phyloP scores from a whole-genome alignment of 2,888 invertebrate species.

The Tupiocoris notatus region DNA sequence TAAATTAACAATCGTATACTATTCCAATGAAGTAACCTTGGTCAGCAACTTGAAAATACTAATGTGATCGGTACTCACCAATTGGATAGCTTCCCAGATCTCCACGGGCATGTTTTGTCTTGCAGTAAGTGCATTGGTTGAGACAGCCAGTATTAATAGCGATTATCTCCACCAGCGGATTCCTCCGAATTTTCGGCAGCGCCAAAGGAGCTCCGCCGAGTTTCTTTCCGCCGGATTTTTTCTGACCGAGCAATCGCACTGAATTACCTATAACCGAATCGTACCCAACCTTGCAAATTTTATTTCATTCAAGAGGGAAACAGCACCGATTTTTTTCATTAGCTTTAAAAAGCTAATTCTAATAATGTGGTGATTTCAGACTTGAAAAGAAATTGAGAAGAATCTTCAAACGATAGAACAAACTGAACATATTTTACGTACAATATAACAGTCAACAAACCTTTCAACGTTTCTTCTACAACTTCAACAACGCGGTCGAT shows the following conservation, averaged over 20 bases:
- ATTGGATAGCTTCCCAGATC: constrained; percentile 92
- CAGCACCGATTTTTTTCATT: no score
- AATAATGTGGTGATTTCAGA: no score
- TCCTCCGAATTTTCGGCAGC: constrained; percentile 91
- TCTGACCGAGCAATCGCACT: constrained; percentile 75
- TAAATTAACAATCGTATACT: constrained; percentile 3
- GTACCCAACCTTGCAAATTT: no score
- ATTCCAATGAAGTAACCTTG: background rate
- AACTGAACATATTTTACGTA: no score
- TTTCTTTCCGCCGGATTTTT: constrained; percentile 73
- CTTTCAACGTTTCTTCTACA: constrained; percentile 96
- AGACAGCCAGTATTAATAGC: constrained; percentile 94
- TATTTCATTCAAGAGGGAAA: no score
- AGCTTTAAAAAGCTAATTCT: no score
- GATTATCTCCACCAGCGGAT: constrained; percentile 95
- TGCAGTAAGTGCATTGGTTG: constrained; percentile 98
- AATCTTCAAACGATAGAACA: no score
- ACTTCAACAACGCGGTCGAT: constrained; percentile 96
- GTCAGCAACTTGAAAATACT: background rate
- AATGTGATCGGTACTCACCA: constrained; percentile 50
- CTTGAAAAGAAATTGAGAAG: no score
- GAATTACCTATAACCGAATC: constrained; percentile 68
- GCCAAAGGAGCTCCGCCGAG: constrained; percentile 83
- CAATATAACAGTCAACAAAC: no score
- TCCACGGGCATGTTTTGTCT: constrained; percentile 95